These are phyloP conservation scores for Brachynemurus nebulosus DNA, from an alignment of 2,888 invertebrate genomes.

Conservation along the genomic window DNA sequence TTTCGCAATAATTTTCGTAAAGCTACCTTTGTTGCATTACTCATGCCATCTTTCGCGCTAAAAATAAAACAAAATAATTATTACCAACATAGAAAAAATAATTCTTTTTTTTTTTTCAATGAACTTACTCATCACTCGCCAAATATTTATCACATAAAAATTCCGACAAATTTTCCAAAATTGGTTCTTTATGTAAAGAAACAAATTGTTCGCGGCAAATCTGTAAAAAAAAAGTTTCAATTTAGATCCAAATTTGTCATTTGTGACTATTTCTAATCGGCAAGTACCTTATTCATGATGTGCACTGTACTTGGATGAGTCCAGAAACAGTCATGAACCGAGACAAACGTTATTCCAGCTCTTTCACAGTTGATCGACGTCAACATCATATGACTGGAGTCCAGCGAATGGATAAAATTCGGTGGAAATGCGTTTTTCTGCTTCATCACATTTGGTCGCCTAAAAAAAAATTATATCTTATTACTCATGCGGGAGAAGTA, in stretches of 20 bases:
- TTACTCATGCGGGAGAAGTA: too few species aligned
- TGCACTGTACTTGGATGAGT: constrained; percentile 85
- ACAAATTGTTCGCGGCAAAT: constrained; percentile 97
- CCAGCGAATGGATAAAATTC: constrained; percentile 97
- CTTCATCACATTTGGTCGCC: constrained; percentile 70
- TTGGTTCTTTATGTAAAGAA: constrained; percentile 83
- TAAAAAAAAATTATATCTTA: constrained; percentile 28
- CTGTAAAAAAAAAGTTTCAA: constrained; percentile 33
- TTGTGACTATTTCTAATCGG: background rate
- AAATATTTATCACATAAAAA: constrained; percentile 57
- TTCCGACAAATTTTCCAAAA: constrained; percentile 72
- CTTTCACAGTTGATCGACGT: constrained; percentile 82
- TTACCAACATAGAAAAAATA: too few species aligned
- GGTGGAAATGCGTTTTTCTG: constrained; percentile 98
- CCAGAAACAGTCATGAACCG: constrained; percentile 99
- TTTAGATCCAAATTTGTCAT: background rate
- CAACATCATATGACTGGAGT: constrained; percentile 99
- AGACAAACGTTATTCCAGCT: constrained; percentile 76
- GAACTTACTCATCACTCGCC: constrained; percentile 42
- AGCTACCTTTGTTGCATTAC: background rate
- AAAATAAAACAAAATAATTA: constrained; percentile 3
- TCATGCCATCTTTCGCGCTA: background rate
- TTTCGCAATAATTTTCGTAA: constrained; percentile 35
- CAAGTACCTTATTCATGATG: constrained; percentile 79
- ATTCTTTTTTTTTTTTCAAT: too few species aligned